These are phyloP conservation scores for Chalcis sispes DNA, from an alignment of 2,888 invertebrate species.

Conservation along the genomic window DNA sequence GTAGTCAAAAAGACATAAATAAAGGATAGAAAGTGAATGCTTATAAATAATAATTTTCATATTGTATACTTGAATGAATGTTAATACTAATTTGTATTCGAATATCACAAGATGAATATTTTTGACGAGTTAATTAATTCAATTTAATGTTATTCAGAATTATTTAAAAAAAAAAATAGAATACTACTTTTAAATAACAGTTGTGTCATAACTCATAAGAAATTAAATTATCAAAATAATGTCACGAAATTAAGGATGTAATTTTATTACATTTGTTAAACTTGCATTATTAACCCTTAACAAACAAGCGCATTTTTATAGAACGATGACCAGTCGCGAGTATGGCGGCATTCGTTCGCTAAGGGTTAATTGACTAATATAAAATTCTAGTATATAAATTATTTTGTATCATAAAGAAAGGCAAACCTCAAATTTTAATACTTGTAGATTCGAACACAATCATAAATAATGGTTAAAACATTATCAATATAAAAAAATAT, in stretches of 20 bases:
- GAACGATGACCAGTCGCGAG: no score
- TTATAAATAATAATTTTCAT: neutral
- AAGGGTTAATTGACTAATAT: neutral
- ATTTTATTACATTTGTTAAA: no score
- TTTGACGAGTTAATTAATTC: no score
- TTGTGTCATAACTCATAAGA: neutral
- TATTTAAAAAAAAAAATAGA: neutral
- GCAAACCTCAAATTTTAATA: no score
- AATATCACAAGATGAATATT: neutral
- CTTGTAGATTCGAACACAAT: neutral
- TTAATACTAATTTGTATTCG: neutral
- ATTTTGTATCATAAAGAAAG: no score
- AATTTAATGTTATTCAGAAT: neutral
- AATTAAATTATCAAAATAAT: neutral
- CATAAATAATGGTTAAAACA: neutral
- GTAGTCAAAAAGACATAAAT: conserved; percentile 7
- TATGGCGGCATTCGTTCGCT: no score
- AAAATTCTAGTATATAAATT: no score
- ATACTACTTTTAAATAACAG: neutral
- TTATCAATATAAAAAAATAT: conserved; percentile 18
- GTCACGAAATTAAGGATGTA: no score
- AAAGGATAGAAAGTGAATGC: neutral
- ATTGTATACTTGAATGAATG: neutral
- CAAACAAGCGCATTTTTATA: no score
- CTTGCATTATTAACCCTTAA: no score